Base-by-base conservation (phyloP, 1,140 invertebrate genomes). In the Lutraria rhynchaena region DNA sequence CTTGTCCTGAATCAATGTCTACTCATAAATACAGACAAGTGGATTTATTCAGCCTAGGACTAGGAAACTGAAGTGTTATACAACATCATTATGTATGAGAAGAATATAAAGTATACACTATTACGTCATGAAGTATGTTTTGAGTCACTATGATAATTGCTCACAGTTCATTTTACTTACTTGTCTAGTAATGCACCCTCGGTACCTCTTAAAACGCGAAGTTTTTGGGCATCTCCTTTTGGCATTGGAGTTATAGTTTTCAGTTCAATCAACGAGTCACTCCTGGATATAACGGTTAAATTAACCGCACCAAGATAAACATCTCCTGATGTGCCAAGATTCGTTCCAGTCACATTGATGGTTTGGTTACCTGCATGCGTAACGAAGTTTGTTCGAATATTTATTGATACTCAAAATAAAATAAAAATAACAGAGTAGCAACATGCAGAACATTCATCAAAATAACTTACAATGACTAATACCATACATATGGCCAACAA, bases 271-370 rank as follows among this genome's bases (percentile, higher is more conserved):
- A 3, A 13, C 1, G 53, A 44, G 27, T 53, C 51, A 37, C 4
- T 44, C 4, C 55, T 22, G 29, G 53, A 41, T 11, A 24, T 15
- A n/a, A 74, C 35, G 27, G 53, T 51, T 3, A 74, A 31, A 24
- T 37, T 5, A 5, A 9, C 44, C 7, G 41, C 49, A 37, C 33
- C 55, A 7, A 74, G 31, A 22, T 55, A 58, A 17, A 58, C 55
- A 5, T 51, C 31, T 0, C 19, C 69, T n/a, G 22, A 31, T 37
- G 53, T 69, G 0, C 83, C 83, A 17, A 89, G 75, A 37, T 83
- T 81, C 17, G 61, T 80, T 9, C 88, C 88, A 13, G 37, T 44
- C n/a, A 89, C 87, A 44, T 73, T 82, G 29, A 88, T 65, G 27
- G 24, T 61, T 11, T 82, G 76, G 11, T 76, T 81, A 51, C 84